Evolutionary conservation across 2,797 vertebrate genomes (phyloP), one percentile per base, ranked within the genome.

Genomic region (Alosa sapidissima): DNA sequence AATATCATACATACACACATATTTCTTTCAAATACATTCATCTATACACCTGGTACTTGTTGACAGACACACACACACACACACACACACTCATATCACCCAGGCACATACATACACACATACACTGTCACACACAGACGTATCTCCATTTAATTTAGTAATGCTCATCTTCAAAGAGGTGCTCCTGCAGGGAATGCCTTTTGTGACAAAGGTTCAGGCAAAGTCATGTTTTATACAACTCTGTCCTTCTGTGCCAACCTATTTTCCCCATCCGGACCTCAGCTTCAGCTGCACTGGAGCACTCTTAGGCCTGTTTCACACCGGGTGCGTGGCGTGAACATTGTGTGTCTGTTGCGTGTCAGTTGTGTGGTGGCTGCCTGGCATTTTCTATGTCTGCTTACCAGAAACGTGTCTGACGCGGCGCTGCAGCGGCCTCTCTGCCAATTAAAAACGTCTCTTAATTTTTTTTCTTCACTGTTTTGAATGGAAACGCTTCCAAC

Each of bases 101-200:
- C 52, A 54, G 52, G 52, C 52, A 13, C 52, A 13, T 16, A 13
- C 52, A 13, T 16, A 21, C 16, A 58, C 21, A 62, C 58, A 62
- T 19, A 62, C 58, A 62, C n/a, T 0, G 5, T 5, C 21, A 24
- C 19, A 60, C 55, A 60, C 55, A 54, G 2, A 54, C 13, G 21
- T 24, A 54, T 54, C 10, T 75, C 9, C 5, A 72, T 81, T 87
- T 86, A 78, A 89, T 88, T 88, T 85, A 86, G 81, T 81, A 58
- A 82, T 82, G 82, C 62, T 89, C 49, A 13, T 87, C 81, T 82
- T 88, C 81, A 88, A 84, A 91, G 85, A 84, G 45, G 28, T 24
- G n/a, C 81, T 88, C 83, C 75, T 62, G 82, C 33, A 72, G 86
- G 82, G 86, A 83, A 10, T 1, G n/a, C 21, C n/a, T n/a, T 62